Percentiles rank a stretch among this genome's conserved stretches.
Conservation (phyloP, 2,113 vertebrate genomes). For the Amazona guildingii region DNA sequence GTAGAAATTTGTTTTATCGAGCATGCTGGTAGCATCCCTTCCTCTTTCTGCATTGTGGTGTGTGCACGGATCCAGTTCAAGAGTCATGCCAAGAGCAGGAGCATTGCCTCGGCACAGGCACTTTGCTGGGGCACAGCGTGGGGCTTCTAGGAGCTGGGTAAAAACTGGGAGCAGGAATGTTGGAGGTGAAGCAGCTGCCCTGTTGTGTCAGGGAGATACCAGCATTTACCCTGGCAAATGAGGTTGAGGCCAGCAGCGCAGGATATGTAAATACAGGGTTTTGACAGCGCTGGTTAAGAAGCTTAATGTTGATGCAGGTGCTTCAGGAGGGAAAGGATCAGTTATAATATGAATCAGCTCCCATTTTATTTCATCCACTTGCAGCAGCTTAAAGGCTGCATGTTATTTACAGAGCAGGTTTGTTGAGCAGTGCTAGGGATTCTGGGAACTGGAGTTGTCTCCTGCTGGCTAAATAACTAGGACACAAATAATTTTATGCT, state of each 20-base stretch:
- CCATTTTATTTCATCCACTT: too few species aligned
- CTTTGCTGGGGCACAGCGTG: neutral
- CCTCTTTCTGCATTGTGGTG: fast-evolving
- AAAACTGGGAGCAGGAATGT: neutral
- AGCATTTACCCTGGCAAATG: neutral
- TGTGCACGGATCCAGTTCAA: fast-evolving
- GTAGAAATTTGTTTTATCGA: neutral
- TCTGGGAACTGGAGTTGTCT: too few species aligned
- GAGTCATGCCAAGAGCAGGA: too few species aligned
- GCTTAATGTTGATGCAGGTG: too few species aligned
- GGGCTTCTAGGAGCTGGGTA: neutral
- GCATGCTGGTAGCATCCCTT: neutral
- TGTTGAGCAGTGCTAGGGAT: too few species aligned
- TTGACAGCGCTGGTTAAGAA: neutral
- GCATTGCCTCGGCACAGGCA: too few species aligned
- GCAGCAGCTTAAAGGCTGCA: too few species aligned
- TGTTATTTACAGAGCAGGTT: too few species aligned
- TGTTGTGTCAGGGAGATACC: neutral
- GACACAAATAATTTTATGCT: too few species aligned
- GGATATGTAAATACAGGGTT: neutral
- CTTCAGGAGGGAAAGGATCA: too few species aligned
- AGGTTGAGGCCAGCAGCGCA: neutral
- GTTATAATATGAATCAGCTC: too few species aligned
- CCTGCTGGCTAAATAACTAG: too few species aligned
- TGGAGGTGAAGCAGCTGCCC: neutral